Evolutionary conservation across 2,888 invertebrate species (phyloP).

Genomic region (Epistrophella euchroma): DNA sequence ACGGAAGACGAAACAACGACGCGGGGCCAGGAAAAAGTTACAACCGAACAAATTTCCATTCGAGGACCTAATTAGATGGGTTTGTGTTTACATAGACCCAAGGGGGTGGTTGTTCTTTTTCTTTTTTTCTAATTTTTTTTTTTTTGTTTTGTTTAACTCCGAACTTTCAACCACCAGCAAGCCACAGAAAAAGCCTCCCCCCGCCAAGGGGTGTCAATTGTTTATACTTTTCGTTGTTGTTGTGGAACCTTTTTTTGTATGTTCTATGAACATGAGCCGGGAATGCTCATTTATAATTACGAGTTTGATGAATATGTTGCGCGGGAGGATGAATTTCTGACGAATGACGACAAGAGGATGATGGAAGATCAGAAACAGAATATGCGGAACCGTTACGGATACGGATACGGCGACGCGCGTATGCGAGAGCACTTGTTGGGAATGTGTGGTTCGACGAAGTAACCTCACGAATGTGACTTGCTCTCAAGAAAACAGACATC

Average conservation of each 20-base stretch:
- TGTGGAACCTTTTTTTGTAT: conserved; percentile 24
- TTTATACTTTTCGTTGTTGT: conserved; percentile 47
- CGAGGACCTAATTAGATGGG: conserved; percentile 76
- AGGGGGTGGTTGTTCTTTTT: conserved; percentile 60
- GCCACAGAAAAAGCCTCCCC: conserved; percentile 33
- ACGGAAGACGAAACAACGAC: conserved; percentile 24
- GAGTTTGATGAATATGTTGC: conserved; percentile 65
- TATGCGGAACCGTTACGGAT: conserved; percentile 39
- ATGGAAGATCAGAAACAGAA: conserved; percentile 60
- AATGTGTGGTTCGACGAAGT: conserved; percentile 53
- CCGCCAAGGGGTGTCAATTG: conserved; percentile 71
- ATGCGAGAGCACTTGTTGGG: conserved; percentile 49
- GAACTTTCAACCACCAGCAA: conserved; percentile 68
- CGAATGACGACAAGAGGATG: conserved; percentile 75
- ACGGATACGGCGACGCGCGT: conserved; percentile 57
- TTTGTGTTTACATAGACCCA: conserved; percentile 72
- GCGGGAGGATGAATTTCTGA: conserved; percentile 73
- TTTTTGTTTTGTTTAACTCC: conserved; percentile 12
- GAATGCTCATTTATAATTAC: conserved; percentile 67
- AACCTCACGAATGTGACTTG: conserved; percentile 71
- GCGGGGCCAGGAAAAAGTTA: conserved; percentile 66
- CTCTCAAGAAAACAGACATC: conserved; percentile 67
- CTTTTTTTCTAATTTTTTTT: conserved; percentile 18
- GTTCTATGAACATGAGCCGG: conserved; percentile 63
- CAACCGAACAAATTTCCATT: conserved; percentile 75